Evolutionary conservation across 1,140 invertebrate genomes (phyloP), one percentile per base, ranked within the genome.

Genomic region (Drosophila novamexicana): DNA sequence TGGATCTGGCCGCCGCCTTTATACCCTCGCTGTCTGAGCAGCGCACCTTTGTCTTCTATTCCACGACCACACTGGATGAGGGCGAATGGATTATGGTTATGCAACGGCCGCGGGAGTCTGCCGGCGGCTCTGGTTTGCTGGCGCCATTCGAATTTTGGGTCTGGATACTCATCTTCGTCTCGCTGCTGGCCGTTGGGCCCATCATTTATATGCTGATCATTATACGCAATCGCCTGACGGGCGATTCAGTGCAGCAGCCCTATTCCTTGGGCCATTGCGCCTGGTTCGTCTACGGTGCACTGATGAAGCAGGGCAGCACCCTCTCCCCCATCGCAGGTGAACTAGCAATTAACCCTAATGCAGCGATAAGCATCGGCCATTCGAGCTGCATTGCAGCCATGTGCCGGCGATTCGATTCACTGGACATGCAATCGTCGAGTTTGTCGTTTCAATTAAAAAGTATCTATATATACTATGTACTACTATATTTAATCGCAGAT

Each of bases 271-370:
- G 94, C 6, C 93, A 95, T 6, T 97, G 96, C 76, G 93, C 96
- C 49, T 97, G 97, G 97, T 98, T 97, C 79, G 96, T 97, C 1
- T 98, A 97, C 86, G 96, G 96, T 12, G 96, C 97, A 10, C 93
- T 97, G n/a, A 95, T 97, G 92, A 97, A 97, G 78, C 97, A 98
- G 92, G 97, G 97, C 34, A 96, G 96, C 22, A 96, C 95, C 1
- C 92, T 97, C n/a, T 94, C 95, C 42, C 96, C 97, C 7, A 94
- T 94, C 59, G 95, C 96, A 83, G 96, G 97, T 97, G 90, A 77
- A 58, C 18, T 45, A 75, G 69, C 84, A 90, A 82, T 82, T 69
- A 71, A 61, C 56, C 64, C 53, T 77, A 79, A 79, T 79, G 75
- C 50, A 61, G 6, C 54, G 84, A 88, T 88, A 75, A 10, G 10